Base-by-base conservation (phyloP, 2,888 invertebrate species). In the Xestia rhomboidea region DNA sequence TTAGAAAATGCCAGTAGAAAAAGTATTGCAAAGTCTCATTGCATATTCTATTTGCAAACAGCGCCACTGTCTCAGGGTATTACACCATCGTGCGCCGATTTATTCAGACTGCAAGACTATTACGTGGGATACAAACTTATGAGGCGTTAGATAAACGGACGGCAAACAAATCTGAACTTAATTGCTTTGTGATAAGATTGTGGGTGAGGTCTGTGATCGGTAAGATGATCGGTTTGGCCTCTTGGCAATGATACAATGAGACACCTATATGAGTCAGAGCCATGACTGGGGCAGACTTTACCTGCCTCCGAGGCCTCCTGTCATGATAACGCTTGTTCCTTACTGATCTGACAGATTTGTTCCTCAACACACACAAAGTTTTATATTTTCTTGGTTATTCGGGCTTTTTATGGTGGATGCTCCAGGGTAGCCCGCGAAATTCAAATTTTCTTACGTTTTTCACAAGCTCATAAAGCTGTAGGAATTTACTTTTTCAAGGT, bases 31-130 rank as follows among this genome's bases (percentile, higher is more conserved):
- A 80, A 87, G 72, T 82, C 87, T 90, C 87, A 87, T 90, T 90
- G 88, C 87, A 87, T 89, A 91, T 89, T 91, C 90, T 90, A 92
- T 94, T 95, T 92, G 94, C 93, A 95, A 92, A 93, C 91, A 91
- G 90, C 90, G 77, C 76, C 41, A 79, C 82, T 79, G 85, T 86
- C 87, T 87, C 85, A 85, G 85, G 68, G 86, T 87, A 91, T 95
- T 94, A 93, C 95, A 91, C 92, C 93, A 95, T 90, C 88, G 88
- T 87, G 83, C 81, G 89, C 89, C 90, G 91, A 92, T 94, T 94
- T 94, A 95, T 95, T 95, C 95, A 92, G 93, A 93, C 93, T 89
- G 91, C 92, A 92, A 92, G 92, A 91, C 92, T 90, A 94, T 95
- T 94, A 93, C 93, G 92, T 91, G 86, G 88, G 79, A 83, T 77